Conservation (phyloP, 1,140 invertebrate species). For the Scaptomyza graminum region DNA sequence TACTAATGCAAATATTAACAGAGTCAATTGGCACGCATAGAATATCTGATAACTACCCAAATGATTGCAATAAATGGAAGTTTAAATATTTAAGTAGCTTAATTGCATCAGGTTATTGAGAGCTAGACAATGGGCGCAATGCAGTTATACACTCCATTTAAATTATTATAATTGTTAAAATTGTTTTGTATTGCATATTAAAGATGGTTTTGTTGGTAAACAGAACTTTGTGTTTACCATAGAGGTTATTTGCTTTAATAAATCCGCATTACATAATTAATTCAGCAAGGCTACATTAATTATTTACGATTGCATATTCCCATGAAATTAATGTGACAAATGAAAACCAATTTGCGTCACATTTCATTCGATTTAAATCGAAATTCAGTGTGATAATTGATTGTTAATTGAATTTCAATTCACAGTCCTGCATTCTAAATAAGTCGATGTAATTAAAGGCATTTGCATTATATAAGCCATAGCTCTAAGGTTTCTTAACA, state of each 20-base stretch:
- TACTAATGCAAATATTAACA: conserved; percentile 39
- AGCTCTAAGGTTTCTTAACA: no score
- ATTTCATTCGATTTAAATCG: conserved; percentile 23
- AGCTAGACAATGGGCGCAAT: conserved; percentile 56
- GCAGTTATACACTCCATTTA: conserved; percentile 22
- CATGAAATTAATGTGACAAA: conserved; percentile 41
- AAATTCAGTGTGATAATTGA: conserved; percentile 12
- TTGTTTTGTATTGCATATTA: background rate
- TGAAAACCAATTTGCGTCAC: conserved; percentile 38
- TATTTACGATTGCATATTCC: conserved; percentile 22
- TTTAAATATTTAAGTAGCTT: conserved; percentile 68
- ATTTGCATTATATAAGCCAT: no score
- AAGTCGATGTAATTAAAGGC: background rate
- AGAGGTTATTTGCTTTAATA: conserved; percentile 12
- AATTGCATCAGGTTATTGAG: conserved; percentile 58
- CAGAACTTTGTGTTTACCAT: background rate
- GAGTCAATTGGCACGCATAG: conserved; percentile 26
- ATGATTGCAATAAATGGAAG: conserved; percentile 9
- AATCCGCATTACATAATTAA: conserved; percentile 24
- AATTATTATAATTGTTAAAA: conserved; percentile 41
- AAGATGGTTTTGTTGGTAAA: conserved; percentile 3
- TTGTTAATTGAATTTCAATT: conserved; percentile 6
- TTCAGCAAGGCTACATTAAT: conserved; percentile 17
- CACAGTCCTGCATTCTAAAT: background rate
- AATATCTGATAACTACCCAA: conserved; percentile 3